Conservation (phyloP, 2,113 vertebrate species). For the Tretioscincus oriximinensis region DNA sequence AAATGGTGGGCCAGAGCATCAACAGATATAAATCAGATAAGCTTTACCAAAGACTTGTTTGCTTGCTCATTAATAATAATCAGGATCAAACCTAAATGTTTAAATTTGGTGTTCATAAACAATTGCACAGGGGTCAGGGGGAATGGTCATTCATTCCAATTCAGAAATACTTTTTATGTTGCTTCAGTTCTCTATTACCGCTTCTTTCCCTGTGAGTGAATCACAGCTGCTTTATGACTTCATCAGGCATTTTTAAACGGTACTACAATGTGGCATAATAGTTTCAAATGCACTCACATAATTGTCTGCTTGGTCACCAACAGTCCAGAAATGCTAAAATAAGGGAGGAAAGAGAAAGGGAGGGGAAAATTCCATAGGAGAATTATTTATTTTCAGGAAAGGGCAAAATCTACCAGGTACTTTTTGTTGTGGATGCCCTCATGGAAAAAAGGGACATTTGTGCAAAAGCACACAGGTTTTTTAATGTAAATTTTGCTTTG, state of each 20-base stretch:
- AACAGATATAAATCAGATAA: neutral
- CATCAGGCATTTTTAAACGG: slow-evolving; percentile 28
- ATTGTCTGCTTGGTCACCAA: neutral
- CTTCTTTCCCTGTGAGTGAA: slow-evolving; percentile 39
- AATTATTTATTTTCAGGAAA: neutral
- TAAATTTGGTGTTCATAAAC: slow-evolving; percentile 22
- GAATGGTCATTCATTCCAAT: slow-evolving; percentile 4
- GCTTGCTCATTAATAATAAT: neutral
- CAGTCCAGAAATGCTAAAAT: neutral
- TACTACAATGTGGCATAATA: neutral
- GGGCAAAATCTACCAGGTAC: neutral
- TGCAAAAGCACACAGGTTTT: neutral
- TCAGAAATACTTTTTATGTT: slow-evolving; percentile 34
- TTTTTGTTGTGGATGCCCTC: neutral
- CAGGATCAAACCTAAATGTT: slow-evolving; percentile 12
- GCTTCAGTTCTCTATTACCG: slow-evolving; percentile 31
- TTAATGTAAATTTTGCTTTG: neutral
- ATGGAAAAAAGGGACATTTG: neutral
- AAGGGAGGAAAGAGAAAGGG: neutral
- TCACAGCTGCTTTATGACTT: slow-evolving; percentile 28
- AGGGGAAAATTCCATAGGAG: neutral
- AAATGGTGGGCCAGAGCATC: fast-evolving
- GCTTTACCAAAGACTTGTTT: neutral
- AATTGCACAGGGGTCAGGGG: neutral
- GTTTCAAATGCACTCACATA: slow-evolving; percentile 11